These are phyloP conservation scores for Lethrus apterus DNA, from an alignment of 1,140 invertebrate genomes.

Conservation along the genomic window DNA sequence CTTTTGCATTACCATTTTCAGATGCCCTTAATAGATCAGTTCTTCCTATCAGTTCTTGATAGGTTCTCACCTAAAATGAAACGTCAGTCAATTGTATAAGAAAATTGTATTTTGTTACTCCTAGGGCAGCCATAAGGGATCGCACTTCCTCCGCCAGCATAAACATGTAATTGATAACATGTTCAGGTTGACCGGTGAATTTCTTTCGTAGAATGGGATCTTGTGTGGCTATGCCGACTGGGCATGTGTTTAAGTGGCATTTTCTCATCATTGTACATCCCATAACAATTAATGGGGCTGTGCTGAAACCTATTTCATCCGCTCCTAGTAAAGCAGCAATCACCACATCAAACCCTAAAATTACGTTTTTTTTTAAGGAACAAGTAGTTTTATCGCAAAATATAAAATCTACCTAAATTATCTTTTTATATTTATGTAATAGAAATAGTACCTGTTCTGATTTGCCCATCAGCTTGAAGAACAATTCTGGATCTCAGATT, in stretches of 20 bases:
- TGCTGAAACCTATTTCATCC: conserved; percentile 98
- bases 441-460: conserved; percentile 59
- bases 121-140: conserved; percentile 81
- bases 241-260: conserved; percentile 98
- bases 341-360: conserved; percentile 85
- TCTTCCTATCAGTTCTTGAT: conserved; percentile 84
- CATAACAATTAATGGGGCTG: conserved; percentile 93
- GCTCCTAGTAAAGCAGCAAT: conserved; percentile 93
- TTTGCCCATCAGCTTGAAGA: conserved; percentile 91
- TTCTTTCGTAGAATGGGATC: conserved; percentile 93
- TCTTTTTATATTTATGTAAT: too few relatives aligned
- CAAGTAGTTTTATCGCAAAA: neutral
- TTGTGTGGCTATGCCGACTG: conserved; percentile 96
- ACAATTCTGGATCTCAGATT: conserved; percentile 91
- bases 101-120: conserved; percentile 53
- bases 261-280: conserved; percentile 99
- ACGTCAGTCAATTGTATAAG: neutral
- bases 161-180: conserved; percentile 97
- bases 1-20: conserved; percentile 61
- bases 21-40: conserved; percentile 78
- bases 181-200: conserved; percentile 95
- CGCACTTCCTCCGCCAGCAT: conserved; percentile 96
- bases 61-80: conserved; percentile 28
- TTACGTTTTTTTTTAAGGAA: conserved; percentile 3
- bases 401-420: too few relatives aligned